Evolutionary conservation across 2,888 invertebrate species (phyloP).

Genomic region (Harpalus rufipes): DNA sequence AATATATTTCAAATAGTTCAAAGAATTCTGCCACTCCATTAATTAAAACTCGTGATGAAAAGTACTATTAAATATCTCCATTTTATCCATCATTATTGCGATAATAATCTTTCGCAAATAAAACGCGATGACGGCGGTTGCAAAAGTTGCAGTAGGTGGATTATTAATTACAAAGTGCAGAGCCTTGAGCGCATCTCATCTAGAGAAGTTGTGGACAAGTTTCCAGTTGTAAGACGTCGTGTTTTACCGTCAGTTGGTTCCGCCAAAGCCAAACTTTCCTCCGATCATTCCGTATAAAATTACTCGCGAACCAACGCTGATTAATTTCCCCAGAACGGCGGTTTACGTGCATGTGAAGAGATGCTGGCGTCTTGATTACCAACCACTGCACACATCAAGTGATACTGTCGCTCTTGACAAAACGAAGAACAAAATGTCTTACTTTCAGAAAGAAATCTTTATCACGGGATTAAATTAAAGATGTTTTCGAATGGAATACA

Average conservation of each 20-base stretch:
- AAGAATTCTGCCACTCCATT: too few relatives aligned
- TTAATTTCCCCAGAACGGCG: slow-evolving; percentile 43
- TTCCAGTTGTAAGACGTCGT: slow-evolving; percentile 44
- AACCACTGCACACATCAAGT: neutral
- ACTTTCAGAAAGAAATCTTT: neutral
- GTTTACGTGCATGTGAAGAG: slow-evolving; percentile 15
- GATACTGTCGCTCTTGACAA: neutral
- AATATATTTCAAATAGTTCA: too few relatives aligned
- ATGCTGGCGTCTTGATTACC: neutral
- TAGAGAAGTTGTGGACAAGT: slow-evolving; percentile 35
- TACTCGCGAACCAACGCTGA: slow-evolving; percentile 40
- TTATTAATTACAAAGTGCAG: slow-evolving; percentile 6
- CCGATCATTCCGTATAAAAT: slow-evolving; percentile 51
- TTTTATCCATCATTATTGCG: too few relatives aligned
- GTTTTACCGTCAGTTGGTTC: slow-evolving; percentile 53
- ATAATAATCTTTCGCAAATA: neutral
- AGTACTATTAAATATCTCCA: too few relatives aligned
- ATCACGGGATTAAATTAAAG: neutral
- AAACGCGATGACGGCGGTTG: neutral
- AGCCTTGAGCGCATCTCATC: slow-evolving; percentile 8
- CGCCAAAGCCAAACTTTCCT: slow-evolving; percentile 40
- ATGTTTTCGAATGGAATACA: neutral
- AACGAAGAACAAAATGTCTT: neutral
- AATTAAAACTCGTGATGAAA: too few relatives aligned
- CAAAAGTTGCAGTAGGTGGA: neutral